Evolutionary conservation across 2,888 invertebrate genomes (phyloP), one percentile per base, ranked within the genome.

Genomic region (Mesorhabditis sp.): DNA sequence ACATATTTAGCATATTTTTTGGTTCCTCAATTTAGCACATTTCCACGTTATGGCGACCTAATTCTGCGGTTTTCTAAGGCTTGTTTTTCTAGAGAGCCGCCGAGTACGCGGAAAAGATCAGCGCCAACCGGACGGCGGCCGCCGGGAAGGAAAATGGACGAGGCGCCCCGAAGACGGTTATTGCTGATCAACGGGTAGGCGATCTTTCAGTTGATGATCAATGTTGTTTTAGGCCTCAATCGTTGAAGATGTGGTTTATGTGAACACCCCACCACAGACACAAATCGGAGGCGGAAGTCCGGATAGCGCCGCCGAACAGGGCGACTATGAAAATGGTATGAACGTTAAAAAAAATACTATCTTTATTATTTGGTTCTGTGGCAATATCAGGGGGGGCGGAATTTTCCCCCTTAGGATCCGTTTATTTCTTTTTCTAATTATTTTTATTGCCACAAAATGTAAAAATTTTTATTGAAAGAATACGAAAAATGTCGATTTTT

Each of bases 161-260:
- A 28, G 28, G 28, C 28, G 28, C 28, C 28, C 28, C 28, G 28
- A 28, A 28, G 28, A 28, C 28, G 28, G 28, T 28, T 28, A 50
- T 13, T 50, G 58, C 58, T 50, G 58, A 50, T 50, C 7, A 13
- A 13, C 7, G 58, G n/a, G 58, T 50, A 50, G 58, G 58, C 1
- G 7, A 10, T 50, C n/a, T 50, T 50, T 50, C n/a, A 50, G n/a
- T 50, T 50, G 7, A n/a, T 50, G 7, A n/a, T 50, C 7, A 50
- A 50, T 50, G 7, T 50, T n/a, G 58, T n/a, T 50, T n/a, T 50
- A 50, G 58, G 58, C 58, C 7, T 50, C 58, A 68, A 72, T 66
- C 67, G 67, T 67, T 62, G 80, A 78, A 42, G 79, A 80, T 67
- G 80, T 80, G 5, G 82, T 82, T 62, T 83, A 83, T 75, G 81